phyloP scores from a whole-genome alignment of 2,797 vertebrate genomes.

The Tapirus indicus region DNA sequence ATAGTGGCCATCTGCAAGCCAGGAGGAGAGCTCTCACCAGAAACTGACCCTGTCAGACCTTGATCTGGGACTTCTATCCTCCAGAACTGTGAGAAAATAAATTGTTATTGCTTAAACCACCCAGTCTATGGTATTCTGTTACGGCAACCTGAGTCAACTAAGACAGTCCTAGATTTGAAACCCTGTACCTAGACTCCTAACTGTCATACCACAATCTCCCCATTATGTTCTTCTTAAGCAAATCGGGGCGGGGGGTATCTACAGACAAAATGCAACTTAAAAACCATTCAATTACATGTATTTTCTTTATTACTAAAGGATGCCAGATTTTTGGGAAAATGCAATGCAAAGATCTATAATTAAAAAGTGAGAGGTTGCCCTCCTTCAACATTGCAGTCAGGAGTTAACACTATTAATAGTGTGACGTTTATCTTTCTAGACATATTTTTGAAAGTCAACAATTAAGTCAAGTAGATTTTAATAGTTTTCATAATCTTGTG shows the following conservation, averaged over 20 bases:
- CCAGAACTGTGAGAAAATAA: not conserved
- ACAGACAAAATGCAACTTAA: not conserved
- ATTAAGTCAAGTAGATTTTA: not conserved
- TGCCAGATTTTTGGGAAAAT: not conserved
- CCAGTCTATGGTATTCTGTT: not conserved
- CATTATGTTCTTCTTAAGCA: not conserved
- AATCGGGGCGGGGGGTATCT: not conserved
- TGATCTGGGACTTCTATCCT: not conserved
- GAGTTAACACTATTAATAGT: not conserved
- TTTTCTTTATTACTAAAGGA: not conserved
- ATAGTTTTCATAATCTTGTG: not conserved
- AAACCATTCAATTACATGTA: not conserved
- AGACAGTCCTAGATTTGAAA: not conserved
- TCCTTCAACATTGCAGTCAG: not conserved
- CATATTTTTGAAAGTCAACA: constrained; percentile 35
- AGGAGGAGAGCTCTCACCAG: not conserved
- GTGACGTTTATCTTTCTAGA: not conserved
- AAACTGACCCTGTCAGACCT: not conserved
- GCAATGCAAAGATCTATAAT: not conserved
- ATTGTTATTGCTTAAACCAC: not conserved
- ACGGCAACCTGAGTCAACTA: not conserved
- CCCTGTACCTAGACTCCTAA: not conserved
- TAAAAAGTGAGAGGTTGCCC: not conserved
- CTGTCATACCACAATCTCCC: not conserved
- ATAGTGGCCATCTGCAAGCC: not conserved